These are phyloP conservation scores for Ditylenchus dipsaci DNA, from an alignment of 1,140 invertebrate species.

Conservation along the genomic window DNA sequence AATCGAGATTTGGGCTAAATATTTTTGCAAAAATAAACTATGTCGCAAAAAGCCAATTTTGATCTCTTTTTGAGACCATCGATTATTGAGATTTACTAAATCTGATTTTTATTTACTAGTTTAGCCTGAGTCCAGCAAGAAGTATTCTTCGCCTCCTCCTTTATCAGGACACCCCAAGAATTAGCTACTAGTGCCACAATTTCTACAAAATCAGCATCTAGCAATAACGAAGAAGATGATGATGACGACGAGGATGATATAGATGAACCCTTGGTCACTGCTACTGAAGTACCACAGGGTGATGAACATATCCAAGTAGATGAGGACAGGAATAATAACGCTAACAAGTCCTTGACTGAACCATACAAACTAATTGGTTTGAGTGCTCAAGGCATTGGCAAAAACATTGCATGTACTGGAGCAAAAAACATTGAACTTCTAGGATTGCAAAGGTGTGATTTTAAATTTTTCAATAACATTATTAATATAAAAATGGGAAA, in stretches of 20 bases:
- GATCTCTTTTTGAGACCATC: too few relatives aligned
- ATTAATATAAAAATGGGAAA: too few relatives aligned
- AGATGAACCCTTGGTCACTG: background rate
- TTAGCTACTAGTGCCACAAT: constrained; percentile 6
- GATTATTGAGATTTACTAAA: too few relatives aligned
- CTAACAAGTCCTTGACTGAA: constrained; percentile 3
- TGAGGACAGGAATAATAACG: background rate
- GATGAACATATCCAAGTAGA: background rate
- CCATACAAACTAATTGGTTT: background rate
- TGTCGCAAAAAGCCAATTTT: background rate
- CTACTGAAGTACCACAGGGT: background rate
- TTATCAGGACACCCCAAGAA: constrained; percentile 6
- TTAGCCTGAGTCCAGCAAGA: background rate
- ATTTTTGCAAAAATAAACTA: too few relatives aligned
- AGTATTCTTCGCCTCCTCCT: constrained; percentile 7
- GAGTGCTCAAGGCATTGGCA: background rate
- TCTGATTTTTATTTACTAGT: too few relatives aligned
- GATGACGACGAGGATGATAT: background rate
- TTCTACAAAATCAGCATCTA: background rate
- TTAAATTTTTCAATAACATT: background rate
- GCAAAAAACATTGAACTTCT: constrained; percentile 8
- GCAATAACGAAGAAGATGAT: background rate
- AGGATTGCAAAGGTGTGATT: background rate
- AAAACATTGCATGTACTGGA: constrained; percentile 4
- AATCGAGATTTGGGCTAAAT: too few relatives aligned